Evolutionary conservation across 2,888 invertebrate genomes (phyloP).

Genomic region (Empis stercorea): DNA sequence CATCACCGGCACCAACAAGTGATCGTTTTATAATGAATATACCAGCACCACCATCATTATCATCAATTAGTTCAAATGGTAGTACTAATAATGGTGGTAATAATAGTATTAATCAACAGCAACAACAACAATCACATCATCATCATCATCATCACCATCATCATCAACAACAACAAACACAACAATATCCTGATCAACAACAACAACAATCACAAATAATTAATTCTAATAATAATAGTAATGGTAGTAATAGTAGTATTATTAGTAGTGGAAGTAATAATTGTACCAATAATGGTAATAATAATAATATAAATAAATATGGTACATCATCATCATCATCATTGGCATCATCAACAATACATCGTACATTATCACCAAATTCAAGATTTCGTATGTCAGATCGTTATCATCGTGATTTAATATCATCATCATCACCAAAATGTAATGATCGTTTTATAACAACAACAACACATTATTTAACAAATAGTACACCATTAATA

Average conservation of each 20-base stretch:
- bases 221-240: no score
- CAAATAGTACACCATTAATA: constrained; percentile 23
- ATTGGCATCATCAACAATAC: no score
- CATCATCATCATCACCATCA: constrained; percentile 4
- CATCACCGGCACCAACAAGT: constrained; percentile 35
- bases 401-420: constrained; percentile 28
- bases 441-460: constrained; percentile 19
- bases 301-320: not conserved
- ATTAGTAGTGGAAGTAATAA: not conserved
- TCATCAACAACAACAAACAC: not conserved
- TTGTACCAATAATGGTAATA: not conserved
- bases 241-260: not conserved
- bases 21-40: constrained; percentile 27
- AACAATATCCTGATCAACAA: constrained; percentile 2
- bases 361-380: constrained; percentile 30
- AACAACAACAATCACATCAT: constrained; percentile 2
- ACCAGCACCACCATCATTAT: constrained; percentile 16
- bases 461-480: constrained; percentile 22
- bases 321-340: no score
- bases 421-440: no score
- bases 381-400: constrained; percentile 29
- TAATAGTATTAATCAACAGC: constrained; percentile 12
- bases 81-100: constrained; percentile 7
- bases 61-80: constrained; percentile 10
- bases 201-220: not conserved